phyloP scores from a whole-genome alignment of 1,140 invertebrate genomes.

The Diachasma alloeum region DNA sequence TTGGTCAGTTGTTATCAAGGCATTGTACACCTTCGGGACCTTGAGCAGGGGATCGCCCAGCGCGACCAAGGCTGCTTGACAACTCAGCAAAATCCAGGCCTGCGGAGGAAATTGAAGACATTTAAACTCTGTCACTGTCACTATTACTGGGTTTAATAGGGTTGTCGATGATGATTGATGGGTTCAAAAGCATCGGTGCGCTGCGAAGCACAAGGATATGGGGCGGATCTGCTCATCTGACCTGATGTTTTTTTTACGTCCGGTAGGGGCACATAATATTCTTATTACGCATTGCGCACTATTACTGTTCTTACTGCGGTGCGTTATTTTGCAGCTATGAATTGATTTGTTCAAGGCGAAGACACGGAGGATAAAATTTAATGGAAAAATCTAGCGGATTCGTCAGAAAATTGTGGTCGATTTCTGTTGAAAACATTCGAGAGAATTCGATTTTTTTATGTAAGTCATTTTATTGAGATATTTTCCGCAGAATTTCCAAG shows the following conservation, averaged over 20 bases:
- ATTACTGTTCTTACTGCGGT: not conserved
- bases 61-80: slow-evolving; percentile 20
- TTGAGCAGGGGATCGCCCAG: slow-evolving; percentile 55
- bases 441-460: no score
- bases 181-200: not conserved
- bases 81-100: slow-evolving; percentile 40
- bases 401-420: no score
- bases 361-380: no score
- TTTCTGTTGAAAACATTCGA: no score
- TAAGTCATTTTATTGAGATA: no score
- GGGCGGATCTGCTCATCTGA: not conserved
- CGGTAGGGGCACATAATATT: not conserved
- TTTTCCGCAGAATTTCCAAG: no score
- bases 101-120: not conserved
- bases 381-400: no score
- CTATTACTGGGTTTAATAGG: not conserved
- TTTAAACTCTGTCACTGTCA: not conserved
- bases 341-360: not conserved
- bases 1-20: slow-evolving; percentile 77
- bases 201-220: not conserved
- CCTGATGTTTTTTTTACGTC: not conserved
- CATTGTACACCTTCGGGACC: slow-evolving; percentile 78
- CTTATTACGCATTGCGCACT: not conserved
- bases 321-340: not conserved
- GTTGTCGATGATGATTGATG: not conserved